Percentiles rank a stretch among this genome's conserved stretches.
phyloP scores from a whole-genome alignment of 2,888 invertebrate species.

The Catocala fraxini region DNA sequence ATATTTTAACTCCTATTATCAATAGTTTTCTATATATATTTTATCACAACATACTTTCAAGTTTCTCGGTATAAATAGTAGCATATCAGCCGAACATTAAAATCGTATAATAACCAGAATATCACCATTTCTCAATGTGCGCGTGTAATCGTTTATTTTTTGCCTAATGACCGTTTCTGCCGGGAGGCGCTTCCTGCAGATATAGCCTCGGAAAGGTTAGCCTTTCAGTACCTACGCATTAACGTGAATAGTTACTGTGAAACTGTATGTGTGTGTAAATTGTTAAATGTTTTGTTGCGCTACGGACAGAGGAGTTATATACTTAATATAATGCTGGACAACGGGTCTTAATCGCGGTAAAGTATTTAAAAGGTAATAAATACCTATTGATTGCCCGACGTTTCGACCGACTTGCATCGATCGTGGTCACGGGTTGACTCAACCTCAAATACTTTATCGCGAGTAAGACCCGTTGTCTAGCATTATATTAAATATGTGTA shows the following conservation, averaged over 20 bases:
- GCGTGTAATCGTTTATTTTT: constrained; percentile 74
- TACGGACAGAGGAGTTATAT: background rate
- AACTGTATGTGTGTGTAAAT: constrained; percentile 44
- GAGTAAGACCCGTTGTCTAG: too few relatives aligned
- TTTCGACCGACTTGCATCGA: too few relatives aligned
- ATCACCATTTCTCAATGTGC: constrained; percentile 58
- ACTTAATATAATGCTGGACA: too few relatives aligned
- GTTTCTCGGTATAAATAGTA: background rate
- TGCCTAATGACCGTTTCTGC: constrained; percentile 71
- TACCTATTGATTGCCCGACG: too few relatives aligned
- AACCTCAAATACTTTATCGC: too few relatives aligned
- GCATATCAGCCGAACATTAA: constrained; percentile 37
- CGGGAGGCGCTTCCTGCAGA: constrained; percentile 63
- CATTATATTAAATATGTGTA: too few relatives aligned
- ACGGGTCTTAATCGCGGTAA: too few relatives aligned
- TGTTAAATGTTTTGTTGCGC: constrained; percentile 12
- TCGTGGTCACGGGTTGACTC: too few relatives aligned
- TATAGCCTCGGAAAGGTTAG: constrained; percentile 68
- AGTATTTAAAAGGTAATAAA: too few relatives aligned
- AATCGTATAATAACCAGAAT: constrained; percentile 37
- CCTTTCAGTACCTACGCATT: constrained; percentile 60
- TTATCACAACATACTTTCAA: too few relatives aligned
- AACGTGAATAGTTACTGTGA: constrained; percentile 62
- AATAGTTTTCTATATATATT: too few relatives aligned
- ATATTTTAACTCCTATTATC: too few relatives aligned